Evolutionary conservation across 2,113 vertebrate genomes (phyloP), one percentile per base, ranked within the genome.

Genomic region (Gallinago undulata): DNA sequence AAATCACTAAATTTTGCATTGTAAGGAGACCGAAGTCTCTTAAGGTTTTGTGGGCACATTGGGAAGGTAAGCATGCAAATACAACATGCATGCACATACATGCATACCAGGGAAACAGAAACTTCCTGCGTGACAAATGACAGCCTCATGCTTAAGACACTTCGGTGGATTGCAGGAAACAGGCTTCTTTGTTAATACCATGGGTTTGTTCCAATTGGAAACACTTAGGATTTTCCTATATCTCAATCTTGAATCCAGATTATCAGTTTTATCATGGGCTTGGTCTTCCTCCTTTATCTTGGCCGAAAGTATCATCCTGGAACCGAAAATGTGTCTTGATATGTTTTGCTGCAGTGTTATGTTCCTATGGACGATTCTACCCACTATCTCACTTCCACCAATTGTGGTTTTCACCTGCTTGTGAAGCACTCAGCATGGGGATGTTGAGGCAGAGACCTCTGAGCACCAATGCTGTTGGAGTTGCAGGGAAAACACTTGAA

Each of bases 321-420:
- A 92, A 76, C 62, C 6, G 7, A 76, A 75, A 87, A 41, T 4
- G 24, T 56, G 25, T 37, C 35, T 55, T 76, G 45, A 1, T 72
- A 14, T 28, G 53, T 90, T 94, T 90, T 89, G 63, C 55, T 73
- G 72, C 48, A 39, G 30, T 56, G 62, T 96, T 88, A 39, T 19
- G 35, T 93, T 96, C 83, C 83, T 83, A 13, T n/a, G 59, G 68
- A 51, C 53, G 69, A 55, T 64, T 73, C 63, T 85, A 8, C n/a
- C 70, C 47, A 13, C 66, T 60, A 3, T 55, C 57, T 92, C 89
- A 64, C 35, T 95, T 96, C 86, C 68, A 30, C 39, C 75, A 94
- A 7, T 76, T 90, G 89, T 92, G 57, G 16, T 60, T 95, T 84
- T 57, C 86, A 86, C 4, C 7, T 92, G 89, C 53, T 85, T 60